Conservation (phyloP, 2,113 vertebrate genomes). For the Paracanthobrama guichenoti region DNA sequence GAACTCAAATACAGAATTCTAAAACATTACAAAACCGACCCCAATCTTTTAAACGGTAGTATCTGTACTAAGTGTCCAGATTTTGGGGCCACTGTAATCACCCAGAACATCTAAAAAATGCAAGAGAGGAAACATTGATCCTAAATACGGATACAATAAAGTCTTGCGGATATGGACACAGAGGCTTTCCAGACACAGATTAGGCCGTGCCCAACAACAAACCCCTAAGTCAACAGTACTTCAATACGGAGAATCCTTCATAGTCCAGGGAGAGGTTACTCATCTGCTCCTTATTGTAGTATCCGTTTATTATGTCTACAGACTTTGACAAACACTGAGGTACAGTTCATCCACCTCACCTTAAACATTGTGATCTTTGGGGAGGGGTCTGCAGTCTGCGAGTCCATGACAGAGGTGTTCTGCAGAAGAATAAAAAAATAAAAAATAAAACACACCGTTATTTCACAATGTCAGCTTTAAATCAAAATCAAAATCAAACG, state of each 20-base stretch:
- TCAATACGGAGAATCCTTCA: neutral
- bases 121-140: neutral
- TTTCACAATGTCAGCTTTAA: neutral
- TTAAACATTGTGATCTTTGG: constrained; percentile 89
- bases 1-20: too few relatives aligned
- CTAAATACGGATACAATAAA: neutral
- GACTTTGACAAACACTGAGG: neutral
- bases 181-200: neutral
- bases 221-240: constrained; percentile 10
- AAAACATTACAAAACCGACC: neutral
- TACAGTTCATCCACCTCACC: constrained; percentile 67
- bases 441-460: too few relatives aligned
- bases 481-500: too few relatives aligned
- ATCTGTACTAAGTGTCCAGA: too few relatives aligned
- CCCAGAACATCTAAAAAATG: neutral
- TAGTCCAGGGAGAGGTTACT: constrained; percentile 12
- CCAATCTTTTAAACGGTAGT: neutral
- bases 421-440: too few relatives aligned
- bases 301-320: neutral
- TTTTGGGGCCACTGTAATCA: neutral
- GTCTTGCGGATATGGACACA: neutral
- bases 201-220: neutral
- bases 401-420: constrained; percentile 89
- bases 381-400: constrained; percentile 88
- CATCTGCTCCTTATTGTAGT: neutral